Percentiles rank a stretch among this genome's conserved stretches.
phyloP scores from a whole-genome alignment of 1,140 invertebrate species.

The Hormaphis cornu region DNA sequence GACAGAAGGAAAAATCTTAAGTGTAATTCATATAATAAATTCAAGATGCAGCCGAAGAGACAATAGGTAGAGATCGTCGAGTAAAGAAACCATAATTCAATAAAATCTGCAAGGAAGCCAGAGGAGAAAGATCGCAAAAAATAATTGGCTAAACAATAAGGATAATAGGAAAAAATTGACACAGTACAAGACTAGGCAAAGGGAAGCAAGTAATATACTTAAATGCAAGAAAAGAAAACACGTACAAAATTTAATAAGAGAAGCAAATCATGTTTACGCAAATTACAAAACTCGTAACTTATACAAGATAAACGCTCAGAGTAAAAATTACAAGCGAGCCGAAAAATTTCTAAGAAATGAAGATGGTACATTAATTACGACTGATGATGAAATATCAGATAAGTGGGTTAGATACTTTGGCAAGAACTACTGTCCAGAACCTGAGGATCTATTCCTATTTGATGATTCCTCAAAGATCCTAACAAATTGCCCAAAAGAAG shows the following conservation, averaged over 20 bases:
- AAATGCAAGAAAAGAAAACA: conserved; percentile 33
- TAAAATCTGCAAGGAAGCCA: conserved; percentile 28
- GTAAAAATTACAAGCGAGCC: conserved; percentile 11
- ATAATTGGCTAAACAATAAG: background rate
- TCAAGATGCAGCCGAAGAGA: background rate
- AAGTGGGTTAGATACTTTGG: background rate
- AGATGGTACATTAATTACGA: background rate
- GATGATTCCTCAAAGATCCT: background rate
- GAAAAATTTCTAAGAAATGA: background rate
- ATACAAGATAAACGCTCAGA: conserved; percentile 31
- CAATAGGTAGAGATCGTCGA: background rate
- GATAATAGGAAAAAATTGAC: conserved; percentile 5
- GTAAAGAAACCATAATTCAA: conserved; percentile 33
- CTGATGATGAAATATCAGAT: background rate
- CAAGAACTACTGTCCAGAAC: background rate
- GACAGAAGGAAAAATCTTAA: background rate
- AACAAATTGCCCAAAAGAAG: background rate
- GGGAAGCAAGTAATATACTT: conserved; percentile 30
- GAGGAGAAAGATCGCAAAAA: conserved; percentile 12
- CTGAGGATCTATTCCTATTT: background rate
- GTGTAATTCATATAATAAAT: too few relatives aligned
- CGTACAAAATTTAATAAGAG: conserved; percentile 25
- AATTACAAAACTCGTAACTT: conserved; percentile 23
- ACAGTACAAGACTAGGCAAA: conserved; percentile 12
- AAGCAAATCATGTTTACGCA: conserved; percentile 8